These are phyloP conservation scores for Cydia splendana DNA, from an alignment of 1,140 invertebrate genomes.

Conservation along the genomic window DNA sequence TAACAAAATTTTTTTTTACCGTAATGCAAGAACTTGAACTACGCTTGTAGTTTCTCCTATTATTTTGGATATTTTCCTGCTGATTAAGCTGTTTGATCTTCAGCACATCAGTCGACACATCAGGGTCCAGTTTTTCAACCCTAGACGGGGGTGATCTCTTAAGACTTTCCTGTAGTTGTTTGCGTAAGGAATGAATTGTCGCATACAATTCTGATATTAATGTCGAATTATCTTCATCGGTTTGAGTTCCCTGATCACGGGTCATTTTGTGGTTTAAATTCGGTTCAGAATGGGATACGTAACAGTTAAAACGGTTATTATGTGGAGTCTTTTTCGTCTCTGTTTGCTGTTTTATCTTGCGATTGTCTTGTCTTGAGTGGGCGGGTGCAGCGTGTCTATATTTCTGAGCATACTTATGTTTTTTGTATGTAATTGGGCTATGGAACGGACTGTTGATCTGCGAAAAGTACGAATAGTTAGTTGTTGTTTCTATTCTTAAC, in stretches of 20 bases:
- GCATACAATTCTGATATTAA: slow-evolving; percentile 39
- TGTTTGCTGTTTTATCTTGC: too few species aligned
- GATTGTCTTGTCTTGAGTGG: too few species aligned
- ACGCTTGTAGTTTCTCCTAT: background rate
- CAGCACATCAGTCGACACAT: background rate
- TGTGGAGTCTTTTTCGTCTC: background rate
- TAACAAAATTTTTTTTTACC: background rate
- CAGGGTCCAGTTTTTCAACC: background rate
- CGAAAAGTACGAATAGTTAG: too few species aligned
- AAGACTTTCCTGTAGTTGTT: slow-evolving; percentile 32
- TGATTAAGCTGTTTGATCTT: background rate
- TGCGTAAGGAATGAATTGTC: slow-evolving; percentile 38
- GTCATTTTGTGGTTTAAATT: slow-evolving; percentile 24
- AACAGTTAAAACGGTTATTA: too few species aligned
- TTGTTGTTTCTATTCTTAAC: too few species aligned
- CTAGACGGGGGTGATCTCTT: too few species aligned
- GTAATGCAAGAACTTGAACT: background rate
- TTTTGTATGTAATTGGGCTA: too few species aligned
- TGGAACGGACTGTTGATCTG: too few species aligned
- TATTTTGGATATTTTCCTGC: background rate
- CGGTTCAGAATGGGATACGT: too few species aligned
- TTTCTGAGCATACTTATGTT: too few species aligned
- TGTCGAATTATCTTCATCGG: slow-evolving; percentile 37
- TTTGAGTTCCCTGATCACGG: slow-evolving; percentile 44
- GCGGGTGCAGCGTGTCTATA: too few species aligned